A percentile compares a stretch with the other conserved stretches of the same genome.
These are phyloP conservation scores for Ailuropoda melanoleuca DNA, from an alignment of 2,113 vertebrate species.

Conservation along the genomic window DNA sequence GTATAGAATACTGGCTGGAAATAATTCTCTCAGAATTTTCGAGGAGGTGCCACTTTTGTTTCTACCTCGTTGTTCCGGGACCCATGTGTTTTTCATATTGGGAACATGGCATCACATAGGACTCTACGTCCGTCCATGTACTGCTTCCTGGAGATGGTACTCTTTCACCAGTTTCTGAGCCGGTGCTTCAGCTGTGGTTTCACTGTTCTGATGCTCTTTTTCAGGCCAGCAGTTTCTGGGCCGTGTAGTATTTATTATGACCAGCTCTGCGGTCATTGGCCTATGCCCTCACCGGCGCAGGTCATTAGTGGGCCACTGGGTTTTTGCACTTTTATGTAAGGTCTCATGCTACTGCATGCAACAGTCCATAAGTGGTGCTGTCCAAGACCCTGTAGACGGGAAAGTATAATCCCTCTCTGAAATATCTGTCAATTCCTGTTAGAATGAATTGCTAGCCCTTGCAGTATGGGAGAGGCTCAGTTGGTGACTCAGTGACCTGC, in stretches of 20 bases:
- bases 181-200: no score
- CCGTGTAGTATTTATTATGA: accelerated
- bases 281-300: no score
- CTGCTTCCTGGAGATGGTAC: not conserved
- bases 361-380: not conserved
- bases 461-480: not conserved
- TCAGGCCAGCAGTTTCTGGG: not conserved
- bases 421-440: not conserved
- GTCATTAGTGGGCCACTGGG: not conserved
- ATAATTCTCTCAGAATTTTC: not conserved
- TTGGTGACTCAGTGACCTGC: not conserved
- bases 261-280: not conserved
- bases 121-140: accelerated
- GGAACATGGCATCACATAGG: accelerated
- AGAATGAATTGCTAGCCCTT: not conserved
- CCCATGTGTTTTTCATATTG: not conserved
- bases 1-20: not conserved
- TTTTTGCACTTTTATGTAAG: not conserved
- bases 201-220: no score
- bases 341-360: not conserved
- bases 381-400: not conserved
- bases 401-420: not conserved
- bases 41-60: not conserved
- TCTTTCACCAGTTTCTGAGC: no score
- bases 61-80: not conserved